phyloP scores from a whole-genome alignment of 1,140 invertebrate genomes.

The Drosophila lini region DNA sequence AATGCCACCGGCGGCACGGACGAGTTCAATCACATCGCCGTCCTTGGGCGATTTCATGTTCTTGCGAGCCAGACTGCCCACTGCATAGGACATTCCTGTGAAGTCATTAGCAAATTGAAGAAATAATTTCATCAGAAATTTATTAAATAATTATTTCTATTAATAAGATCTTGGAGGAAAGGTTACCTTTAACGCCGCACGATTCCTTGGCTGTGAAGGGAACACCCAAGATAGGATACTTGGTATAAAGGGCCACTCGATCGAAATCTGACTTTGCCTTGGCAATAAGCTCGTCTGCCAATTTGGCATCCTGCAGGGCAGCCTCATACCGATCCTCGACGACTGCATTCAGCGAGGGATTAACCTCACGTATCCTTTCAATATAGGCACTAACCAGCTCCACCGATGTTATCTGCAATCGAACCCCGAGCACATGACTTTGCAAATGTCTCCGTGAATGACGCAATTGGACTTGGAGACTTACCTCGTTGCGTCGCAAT shows the following conservation, averaged over 20 bases:
- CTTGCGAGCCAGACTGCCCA: slow-evolving; percentile 87
- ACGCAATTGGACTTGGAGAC: slow-evolving; percentile 18
- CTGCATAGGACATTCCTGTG: slow-evolving; percentile 85
- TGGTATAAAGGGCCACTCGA: slow-evolving; percentile 85
- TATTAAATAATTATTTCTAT: neutral
- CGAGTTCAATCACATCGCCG: slow-evolving; percentile 86
- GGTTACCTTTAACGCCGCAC: slow-evolving; percentile 87
- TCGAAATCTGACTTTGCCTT: slow-evolving; percentile 83
- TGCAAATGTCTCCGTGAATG: slow-evolving; percentile 20
- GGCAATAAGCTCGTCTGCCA: slow-evolving; percentile 85
- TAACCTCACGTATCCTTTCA: slow-evolving; percentile 88
- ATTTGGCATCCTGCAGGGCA: slow-evolving; percentile 89
- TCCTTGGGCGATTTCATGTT: slow-evolving; percentile 87
- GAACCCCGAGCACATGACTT: slow-evolving; percentile 16
- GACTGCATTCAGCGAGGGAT: slow-evolving; percentile 90
- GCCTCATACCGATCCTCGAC: slow-evolving; percentile 89
- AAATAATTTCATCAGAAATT: neutral
- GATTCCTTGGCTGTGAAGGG: slow-evolving; percentile 92
- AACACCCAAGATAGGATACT: slow-evolving; percentile 90
- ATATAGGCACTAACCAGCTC: slow-evolving; percentile 89
- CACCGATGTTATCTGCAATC: slow-evolving; percentile 86
- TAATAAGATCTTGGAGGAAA: too few relatives aligned
- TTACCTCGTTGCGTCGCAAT: slow-evolving; percentile 67
- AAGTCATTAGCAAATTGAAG: neutral
- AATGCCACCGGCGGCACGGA: slow-evolving; percentile 91